Percentiles rank a stretch among this genome's conserved stretches.
These are phyloP conservation scores for Gymnosoma rotundatum DNA, from an alignment of 2,888 invertebrate genomes.

Conservation along the genomic window DNA sequence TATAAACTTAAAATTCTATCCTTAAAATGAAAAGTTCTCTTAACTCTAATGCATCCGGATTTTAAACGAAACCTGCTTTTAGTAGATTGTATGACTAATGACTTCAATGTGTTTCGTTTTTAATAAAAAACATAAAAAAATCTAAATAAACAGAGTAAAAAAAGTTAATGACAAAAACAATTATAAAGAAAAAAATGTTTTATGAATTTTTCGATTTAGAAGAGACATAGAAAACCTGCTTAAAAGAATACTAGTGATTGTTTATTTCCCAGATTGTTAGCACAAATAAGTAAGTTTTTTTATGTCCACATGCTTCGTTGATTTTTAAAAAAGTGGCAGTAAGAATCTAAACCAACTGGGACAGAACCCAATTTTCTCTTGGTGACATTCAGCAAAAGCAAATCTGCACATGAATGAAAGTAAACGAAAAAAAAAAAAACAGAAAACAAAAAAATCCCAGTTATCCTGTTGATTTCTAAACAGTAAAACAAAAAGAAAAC, in stretches of 20 bases:
- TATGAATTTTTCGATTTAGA: too few species aligned
- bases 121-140: too few species aligned
- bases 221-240: background rate
- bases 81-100: too few species aligned
- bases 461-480: background rate
- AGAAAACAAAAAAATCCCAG: background rate
- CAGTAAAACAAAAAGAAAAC: constrained; percentile 2
- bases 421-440: background rate
- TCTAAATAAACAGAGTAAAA: too few species aligned
- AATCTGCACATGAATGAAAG: constrained; percentile 1
- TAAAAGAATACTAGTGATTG: background rate
- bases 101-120: too few species aligned
- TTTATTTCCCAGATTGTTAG: constrained; percentile 26
- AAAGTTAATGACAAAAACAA: constrained; percentile 10
- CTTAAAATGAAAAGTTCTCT: too few species aligned
- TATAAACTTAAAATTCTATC: too few species aligned
- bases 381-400: constrained; percentile 64
- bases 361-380: constrained; percentile 63
- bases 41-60: too few species aligned
- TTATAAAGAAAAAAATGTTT: too few species aligned
- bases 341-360: constrained; percentile 63
- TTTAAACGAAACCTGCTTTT: too few species aligned
- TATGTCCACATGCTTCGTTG: constrained; percentile 46
- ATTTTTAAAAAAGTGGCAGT: constrained; percentile 60
- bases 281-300: constrained; percentile 1